phyloP scores from a whole-genome alignment of 2,888 invertebrate species.

The Stictocephala bisonia region DNA sequence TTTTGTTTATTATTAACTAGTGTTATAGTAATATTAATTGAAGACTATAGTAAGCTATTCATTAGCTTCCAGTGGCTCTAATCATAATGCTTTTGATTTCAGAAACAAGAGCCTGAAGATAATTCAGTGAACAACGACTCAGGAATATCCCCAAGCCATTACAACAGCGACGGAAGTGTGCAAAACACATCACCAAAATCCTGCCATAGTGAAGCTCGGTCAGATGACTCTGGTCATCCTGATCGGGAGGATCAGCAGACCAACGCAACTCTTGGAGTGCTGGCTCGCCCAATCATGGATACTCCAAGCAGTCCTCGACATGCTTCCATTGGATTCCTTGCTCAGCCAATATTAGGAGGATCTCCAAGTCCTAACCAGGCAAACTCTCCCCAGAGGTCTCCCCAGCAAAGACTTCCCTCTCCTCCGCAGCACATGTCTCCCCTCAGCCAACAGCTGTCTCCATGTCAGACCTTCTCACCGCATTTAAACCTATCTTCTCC shows the following conservation, averaged over 20 bases:
- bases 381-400: not conserved
- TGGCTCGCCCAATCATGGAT: conserved; percentile 30
- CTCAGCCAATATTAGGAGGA: not conserved
- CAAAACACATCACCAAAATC: conserved; percentile 42
- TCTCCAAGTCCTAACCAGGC: not conserved
- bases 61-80: too few species aligned
- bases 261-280: conserved; percentile 34
- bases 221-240: conserved; percentile 9
- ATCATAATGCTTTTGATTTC: conserved; percentile 11
- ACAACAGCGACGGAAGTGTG: conserved; percentile 30
- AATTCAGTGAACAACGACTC: conserved; percentile 30
- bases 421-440: too few species aligned
- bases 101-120: conserved; percentile 43
- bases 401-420: too few species aligned
- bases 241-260: conserved; percentile 24
- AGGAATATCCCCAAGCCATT: conserved; percentile 31
- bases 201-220: conserved; percentile 7
- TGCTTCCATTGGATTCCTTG: not conserved
- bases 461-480: too few species aligned
- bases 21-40: too few species aligned
- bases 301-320: not conserved
- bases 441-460: too few species aligned
- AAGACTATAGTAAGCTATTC: too few species aligned
- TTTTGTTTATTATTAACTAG: too few species aligned
- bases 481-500: too few species aligned